A percentile compares a stretch with the other conserved stretches of the same genome.
Evolutionary conservation across 2,888 invertebrate genomes (phyloP).

Genomic region (Macrophya annulata): DNA sequence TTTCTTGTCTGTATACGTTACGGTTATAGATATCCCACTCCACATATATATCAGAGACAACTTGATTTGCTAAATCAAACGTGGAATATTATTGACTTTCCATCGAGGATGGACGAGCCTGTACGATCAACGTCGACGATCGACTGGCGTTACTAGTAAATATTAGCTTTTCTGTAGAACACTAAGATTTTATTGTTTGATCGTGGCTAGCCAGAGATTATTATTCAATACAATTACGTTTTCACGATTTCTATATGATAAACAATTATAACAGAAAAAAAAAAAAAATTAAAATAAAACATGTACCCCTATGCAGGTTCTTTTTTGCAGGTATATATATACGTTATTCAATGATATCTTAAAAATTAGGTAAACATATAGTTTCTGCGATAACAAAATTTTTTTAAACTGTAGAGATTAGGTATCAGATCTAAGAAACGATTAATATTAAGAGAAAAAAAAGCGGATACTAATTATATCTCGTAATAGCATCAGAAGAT

Average conservation of each 20-base stretch:
- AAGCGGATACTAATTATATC: constrained; percentile 17
- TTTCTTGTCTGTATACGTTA: neutral
- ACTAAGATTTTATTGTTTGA: constrained; percentile 29
- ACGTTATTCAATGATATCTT: neutral
- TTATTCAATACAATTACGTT: constrained; percentile 5
- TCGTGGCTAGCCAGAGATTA: neutral
- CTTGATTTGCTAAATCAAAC: constrained; percentile 46
- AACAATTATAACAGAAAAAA: neutral
- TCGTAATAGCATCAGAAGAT: constrained; percentile 1
- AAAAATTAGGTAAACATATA: neutral
- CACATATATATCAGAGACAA: constrained; percentile 26
- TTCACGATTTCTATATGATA: neutral
- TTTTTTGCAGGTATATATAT: neutral
- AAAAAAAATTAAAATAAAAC: neutral
- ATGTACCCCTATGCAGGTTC: neutral
- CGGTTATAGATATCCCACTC: neutral
- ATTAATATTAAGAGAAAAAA: neutral
- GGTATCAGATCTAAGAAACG: neutral
- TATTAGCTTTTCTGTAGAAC: constrained; percentile 39
- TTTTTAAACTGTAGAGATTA: neutral
- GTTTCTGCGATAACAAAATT: neutral
- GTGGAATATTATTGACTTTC: constrained; percentile 34
- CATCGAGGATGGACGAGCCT: constrained; percentile 24
- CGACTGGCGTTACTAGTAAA: constrained; percentile 33
- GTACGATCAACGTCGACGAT: constrained; percentile 22